Percentiles rank a stretch among this genome's conserved stretches.
Conservation (phyloP, 2,797 vertebrate species). For the Lepus townsendii region DNA sequence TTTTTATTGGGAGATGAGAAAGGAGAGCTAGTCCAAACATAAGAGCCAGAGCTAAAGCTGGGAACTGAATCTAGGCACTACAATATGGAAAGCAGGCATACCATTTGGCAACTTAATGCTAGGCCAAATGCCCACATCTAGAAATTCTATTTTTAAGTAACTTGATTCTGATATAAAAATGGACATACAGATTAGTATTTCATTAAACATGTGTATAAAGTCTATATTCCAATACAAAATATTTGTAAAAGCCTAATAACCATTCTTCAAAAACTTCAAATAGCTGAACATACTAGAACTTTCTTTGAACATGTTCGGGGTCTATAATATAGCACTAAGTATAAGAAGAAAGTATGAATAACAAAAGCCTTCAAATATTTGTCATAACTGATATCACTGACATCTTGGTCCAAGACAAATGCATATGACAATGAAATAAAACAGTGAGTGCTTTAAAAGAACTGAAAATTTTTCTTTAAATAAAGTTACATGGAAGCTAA, state of each 20-base stretch:
- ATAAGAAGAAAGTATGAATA: constrained; percentile 7
- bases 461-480: constrained; percentile 32
- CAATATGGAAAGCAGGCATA: too few species aligned
- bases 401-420: background rate
- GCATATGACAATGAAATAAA: constrained; percentile 25
- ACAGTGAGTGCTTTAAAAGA: constrained; percentile 36
- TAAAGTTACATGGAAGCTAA: constrained; percentile 24
- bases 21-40: constrained; percentile 91
- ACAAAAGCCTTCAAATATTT: constrained; percentile 29
- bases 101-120: too few species aligned
- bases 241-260: constrained; percentile 33
- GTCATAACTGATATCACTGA: background rate
- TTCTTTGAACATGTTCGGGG: constrained; percentile 3
- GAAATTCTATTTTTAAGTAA: constrained; percentile 41
- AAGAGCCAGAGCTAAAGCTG: constrained; percentile 75
- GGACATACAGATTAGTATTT: constrained; percentile 35
- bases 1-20: constrained; percentile 93
- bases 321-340: constrained; percentile 11
- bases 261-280: constrained; percentile 59
- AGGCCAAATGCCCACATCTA: too few species aligned
- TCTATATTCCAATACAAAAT: constrained; percentile 13
- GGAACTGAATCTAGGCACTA: too few species aligned
- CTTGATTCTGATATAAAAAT: constrained; percentile 26
- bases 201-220: constrained; percentile 58
- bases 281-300: constrained; percentile 32